Base-by-base conservation (phyloP, 2,888 invertebrate genomes). In the Hydraecia micacea region DNA sequence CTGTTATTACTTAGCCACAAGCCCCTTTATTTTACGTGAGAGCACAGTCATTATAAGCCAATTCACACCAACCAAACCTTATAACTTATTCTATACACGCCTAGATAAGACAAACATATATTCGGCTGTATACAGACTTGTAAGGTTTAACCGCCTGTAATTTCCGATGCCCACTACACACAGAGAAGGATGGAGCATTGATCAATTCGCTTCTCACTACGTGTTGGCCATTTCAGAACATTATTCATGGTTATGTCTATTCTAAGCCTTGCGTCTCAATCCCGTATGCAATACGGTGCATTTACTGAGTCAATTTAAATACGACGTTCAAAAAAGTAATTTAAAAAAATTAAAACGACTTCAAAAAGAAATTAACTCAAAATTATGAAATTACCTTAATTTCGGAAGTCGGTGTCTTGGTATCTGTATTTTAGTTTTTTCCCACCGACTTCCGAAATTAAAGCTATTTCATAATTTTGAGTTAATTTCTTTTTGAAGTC, bases 241-340 rank as follows among this genome's bases (percentile, higher is more conserved):
- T 80, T 60, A 67, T 21, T 70, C 42, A 66, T 18, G 25, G 28
- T 70, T 46, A 46, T 21, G 42, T 67, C 7, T 46, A 58, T 36
- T 66, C 46, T 15, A 60, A 36, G 7, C 36, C 21, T n/a, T 39
- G 42, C 21, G 21, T 32, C n/a, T 60, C n/a, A 49, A 58, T 60
- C 25, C 28, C 25, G 11, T 62, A 80, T 49, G 25, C 58, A 73
- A 46, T 52, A 68, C n/a, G 4, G 42, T 63, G 63, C 28, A 36
- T 65, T 25, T 13, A 7, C 36, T 25, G 36, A 63, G 36, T 36
- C 36, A 63, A 63, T 36, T 63, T 63, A 63, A 36, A 36, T 25
- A 36, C 36, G 11, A 36, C 36, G 25, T 63, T 11, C 18, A 62
- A 3, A n/a, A n/a, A n/a, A n/a, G n/a, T n/a, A n/a, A n/a, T n/a